These are phyloP conservation scores for Cancer borealis DNA, from an alignment of 2,888 invertebrate species.

Conservation along the genomic window DNA sequence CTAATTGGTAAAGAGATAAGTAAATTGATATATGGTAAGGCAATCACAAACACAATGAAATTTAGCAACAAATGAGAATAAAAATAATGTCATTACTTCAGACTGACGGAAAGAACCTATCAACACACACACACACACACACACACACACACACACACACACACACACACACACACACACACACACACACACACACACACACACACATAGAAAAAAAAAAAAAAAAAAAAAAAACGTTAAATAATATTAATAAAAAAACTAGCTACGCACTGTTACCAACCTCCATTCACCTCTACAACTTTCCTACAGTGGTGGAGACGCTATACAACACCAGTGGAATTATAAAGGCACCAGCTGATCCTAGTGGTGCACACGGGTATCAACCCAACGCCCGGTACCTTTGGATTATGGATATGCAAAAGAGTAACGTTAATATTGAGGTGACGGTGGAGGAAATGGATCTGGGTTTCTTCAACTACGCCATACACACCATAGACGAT, in stretches of 20 bases:
- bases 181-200: too few relatives aligned
- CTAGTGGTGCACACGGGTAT: neutral
- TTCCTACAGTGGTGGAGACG: neutral
- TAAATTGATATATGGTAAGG: neutral
- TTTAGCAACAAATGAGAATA: too few relatives aligned
- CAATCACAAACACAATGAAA: neutral
- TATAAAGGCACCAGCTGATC: constrained; percentile 12
- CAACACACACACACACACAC: neutral
- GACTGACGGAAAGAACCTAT: too few relatives aligned
- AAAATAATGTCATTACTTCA: too few relatives aligned
- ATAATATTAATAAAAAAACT: too few relatives aligned
- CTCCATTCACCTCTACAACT: neutral
- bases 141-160: neutral
- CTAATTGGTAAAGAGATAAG: neutral
- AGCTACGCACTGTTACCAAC: neutral
- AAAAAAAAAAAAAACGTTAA: neutral
- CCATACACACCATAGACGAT: neutral
- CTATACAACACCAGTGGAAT: neutral
- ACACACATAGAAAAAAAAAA: neutral
- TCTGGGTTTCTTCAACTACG: neutral
- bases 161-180: constrained; percentile 31
- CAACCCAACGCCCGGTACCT: constrained; percentile 14
- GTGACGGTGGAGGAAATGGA: neutral
- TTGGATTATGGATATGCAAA: neutral
- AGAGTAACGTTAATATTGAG: neutral